Conservation (phyloP, 2,888 invertebrate genomes). For the Mellilla xanthometata region DNA sequence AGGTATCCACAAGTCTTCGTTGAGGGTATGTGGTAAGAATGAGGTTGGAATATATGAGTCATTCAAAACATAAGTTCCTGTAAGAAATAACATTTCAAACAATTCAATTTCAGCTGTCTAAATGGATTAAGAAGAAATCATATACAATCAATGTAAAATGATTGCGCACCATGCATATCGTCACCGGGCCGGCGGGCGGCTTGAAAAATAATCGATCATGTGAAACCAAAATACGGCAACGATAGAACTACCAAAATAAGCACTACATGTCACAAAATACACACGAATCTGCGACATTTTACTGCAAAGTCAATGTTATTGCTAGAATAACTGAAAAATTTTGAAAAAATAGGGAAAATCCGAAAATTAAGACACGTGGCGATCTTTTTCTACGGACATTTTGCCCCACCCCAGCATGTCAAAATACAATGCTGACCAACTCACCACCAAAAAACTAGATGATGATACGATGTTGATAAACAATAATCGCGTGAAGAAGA, state of each 20-base stretch:
- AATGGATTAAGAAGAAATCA: no score
- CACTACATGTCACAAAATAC: conserved; percentile 2
- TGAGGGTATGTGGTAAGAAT: background rate
- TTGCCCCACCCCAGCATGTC: conserved; percentile 76
- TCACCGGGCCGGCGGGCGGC: conserved; percentile 49
- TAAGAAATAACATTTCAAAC: background rate
- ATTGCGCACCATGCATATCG: background rate
- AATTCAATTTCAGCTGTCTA: no score
- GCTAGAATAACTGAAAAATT: conserved; percentile 32
- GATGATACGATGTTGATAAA: conserved; percentile 53
- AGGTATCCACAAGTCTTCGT: background rate
- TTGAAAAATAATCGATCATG: conserved; percentile 56
- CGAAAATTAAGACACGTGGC: conserved; percentile 77
- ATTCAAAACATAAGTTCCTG: background rate
- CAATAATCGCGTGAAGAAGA: conserved; percentile 49
- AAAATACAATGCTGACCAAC: conserved; percentile 62
- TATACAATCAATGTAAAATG: background rate
- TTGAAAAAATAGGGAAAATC: conserved; percentile 45
- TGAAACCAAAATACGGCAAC: conserved; percentile 49
- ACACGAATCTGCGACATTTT: background rate
- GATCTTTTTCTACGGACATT: conserved; percentile 67
- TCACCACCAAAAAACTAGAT: conserved; percentile 58
- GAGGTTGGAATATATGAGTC: conserved; percentile 6
- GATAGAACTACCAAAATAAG: conserved; percentile 1
- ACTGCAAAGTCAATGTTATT: background rate